These are phyloP conservation scores for Rambutsinella grinnellia DNA, from an alignment of 2,888 invertebrate species.

Conservation along the genomic window DNA sequence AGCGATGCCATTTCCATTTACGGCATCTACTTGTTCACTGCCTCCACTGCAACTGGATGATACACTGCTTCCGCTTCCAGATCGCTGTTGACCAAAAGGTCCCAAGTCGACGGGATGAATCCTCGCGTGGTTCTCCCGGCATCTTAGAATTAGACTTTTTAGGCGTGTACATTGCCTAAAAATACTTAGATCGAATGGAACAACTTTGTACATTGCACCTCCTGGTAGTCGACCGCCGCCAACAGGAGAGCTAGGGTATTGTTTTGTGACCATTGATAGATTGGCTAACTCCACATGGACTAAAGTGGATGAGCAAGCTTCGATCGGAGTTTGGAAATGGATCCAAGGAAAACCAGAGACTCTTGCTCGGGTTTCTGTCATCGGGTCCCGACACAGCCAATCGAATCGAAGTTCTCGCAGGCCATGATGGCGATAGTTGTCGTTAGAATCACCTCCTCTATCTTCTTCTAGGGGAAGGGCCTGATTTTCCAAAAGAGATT, in stretches of 20 bases:
- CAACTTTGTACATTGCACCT: constrained; percentile 32
- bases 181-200: constrained; percentile 58
- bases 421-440: constrained; percentile 13
- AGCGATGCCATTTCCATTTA: constrained; percentile 29
- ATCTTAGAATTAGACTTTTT: constrained; percentile 52
- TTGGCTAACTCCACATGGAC: constrained; percentile 58
- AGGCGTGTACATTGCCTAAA: constrained; percentile 52
- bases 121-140: constrained; percentile 55
- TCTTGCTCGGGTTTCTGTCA: constrained; percentile 50
- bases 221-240: neutral
- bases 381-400: constrained; percentile 57
- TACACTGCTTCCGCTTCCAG: constrained; percentile 8
- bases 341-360: constrained; percentile 57
- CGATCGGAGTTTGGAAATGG: constrained; percentile 55
- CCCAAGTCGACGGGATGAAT: constrained; percentile 46
- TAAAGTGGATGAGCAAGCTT: constrained; percentile 32
- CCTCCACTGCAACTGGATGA: neutral
- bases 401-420: constrained; percentile 54
- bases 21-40: constrained; percentile 6
- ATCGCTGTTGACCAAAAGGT: constrained; percentile 17
- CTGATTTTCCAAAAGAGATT: constrained; percentile 56
- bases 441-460: neutral
- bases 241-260: constrained; percentile 29
- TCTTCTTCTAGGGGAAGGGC: constrained; percentile 1
- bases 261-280: constrained; percentile 54